Evolutionary conservation across 2,888 invertebrate genomes (phyloP).

Genomic region (Sylvicola cinctus): DNA sequence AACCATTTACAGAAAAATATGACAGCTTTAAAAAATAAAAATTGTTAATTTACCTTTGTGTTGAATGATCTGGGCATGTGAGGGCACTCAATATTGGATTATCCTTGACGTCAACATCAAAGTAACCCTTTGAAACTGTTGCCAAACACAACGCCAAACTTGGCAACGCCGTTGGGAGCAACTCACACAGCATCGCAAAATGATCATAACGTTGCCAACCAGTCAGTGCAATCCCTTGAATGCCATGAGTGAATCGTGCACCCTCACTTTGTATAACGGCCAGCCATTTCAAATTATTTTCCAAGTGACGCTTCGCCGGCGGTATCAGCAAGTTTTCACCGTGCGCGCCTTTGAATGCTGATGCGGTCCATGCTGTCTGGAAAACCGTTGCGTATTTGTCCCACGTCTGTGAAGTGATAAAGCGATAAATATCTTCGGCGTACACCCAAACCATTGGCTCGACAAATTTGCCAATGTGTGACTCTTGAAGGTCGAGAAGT

Average conservation of each 20-base stretch:
- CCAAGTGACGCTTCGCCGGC: conserved; percentile 41
- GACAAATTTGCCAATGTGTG: conserved; percentile 40
- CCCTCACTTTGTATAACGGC: conserved; percentile 40
- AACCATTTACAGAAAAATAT: too few species aligned
- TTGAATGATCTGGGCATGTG: conserved; percentile 28
- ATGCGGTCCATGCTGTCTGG: conserved; percentile 47
- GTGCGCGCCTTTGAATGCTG: conserved; percentile 56
- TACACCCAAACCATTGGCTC: conserved; percentile 73
- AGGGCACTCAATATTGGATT: conserved; percentile 27
- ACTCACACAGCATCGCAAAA: conserved; percentile 45
- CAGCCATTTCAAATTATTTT: conserved; percentile 49
- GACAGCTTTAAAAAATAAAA: conserved; percentile 3
- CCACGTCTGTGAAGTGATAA: conserved; percentile 34
- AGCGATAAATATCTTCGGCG: conserved; percentile 43
- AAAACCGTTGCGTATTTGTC: conserved; percentile 45
- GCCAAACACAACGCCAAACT: conserved; percentile 37
- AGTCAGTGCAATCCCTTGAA: conserved; percentile 21
- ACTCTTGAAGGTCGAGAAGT: conserved; percentile 34
- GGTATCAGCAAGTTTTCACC: conserved; percentile 48
- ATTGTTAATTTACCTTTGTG: conserved; percentile 10
- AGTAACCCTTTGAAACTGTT: conserved; percentile 37
- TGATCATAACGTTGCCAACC: conserved; percentile 39
- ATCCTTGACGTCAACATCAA: conserved; percentile 30
- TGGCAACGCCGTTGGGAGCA: conserved; percentile 42
- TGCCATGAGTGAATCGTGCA: conserved; percentile 21